Evolutionary conservation across 2,888 invertebrate species (phyloP), one percentile per base, ranked within the genome.

Genomic region (Gisinianus flammeolus): DNA sequence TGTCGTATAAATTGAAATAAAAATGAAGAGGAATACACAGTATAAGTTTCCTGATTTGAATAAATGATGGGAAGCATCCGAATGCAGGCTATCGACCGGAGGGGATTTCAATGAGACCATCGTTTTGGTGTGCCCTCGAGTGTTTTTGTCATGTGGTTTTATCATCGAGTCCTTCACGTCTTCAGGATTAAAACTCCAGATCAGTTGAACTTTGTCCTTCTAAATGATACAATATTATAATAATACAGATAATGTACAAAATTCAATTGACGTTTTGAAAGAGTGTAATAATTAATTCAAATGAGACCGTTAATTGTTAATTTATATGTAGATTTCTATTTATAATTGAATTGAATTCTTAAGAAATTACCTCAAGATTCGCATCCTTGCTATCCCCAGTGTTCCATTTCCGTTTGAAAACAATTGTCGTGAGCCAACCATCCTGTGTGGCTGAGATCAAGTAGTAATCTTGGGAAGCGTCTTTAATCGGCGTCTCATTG

Each of bases 131-230:
- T 83, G 83, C 4, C 82, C 82, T 30, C 82, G 62, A 2, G 77
- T 77, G 22, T 79, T 79, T 16, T 72, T 79, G 58, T 79, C 82
- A 66, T 83, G 83, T 1, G 77, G 67, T 26, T 26, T 24, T 35
- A 78, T 72, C n/a, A 77, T 64, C 12, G 56, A 0, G 2, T 66
- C 31, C 24, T 33, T 72, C 10, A 81, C 80, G 73, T 82, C 82
- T 24, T 77, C 69, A 2, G 79, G 78, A 73, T 83, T 80, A 82
- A 82, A 83, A 19, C 81, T 81, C 78, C 80, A 83, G 52, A 83
- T 82, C 28, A 83, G 56, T 52, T 82, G 82, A 19, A 82, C 81
- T 26, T 70, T 77, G 54, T 79, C 79, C 24, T 70, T 52, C 79
- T 80, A 31, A 67, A 68, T 72, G 8, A 35, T 54, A 12, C 16